phyloP scores from a whole-genome alignment of 2,113 vertebrate species.

The Taxidea taxus region DNA sequence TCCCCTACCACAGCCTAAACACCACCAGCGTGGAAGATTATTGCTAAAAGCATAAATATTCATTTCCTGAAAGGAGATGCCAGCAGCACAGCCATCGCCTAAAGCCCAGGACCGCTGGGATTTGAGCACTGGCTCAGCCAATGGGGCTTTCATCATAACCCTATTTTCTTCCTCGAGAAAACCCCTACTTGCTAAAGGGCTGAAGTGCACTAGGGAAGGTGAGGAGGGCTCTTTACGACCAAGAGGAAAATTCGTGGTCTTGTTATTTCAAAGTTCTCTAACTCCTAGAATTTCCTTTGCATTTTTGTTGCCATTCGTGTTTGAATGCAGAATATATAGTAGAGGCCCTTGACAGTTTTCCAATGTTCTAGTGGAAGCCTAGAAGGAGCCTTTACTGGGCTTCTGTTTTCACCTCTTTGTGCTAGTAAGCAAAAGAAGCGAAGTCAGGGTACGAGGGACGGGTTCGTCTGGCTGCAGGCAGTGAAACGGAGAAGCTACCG shows the following conservation, averaged over 20 bases:
- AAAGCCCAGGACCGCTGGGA: constrained; percentile 63
- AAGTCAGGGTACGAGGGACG: too few relatives aligned
- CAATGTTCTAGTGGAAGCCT: neutral
- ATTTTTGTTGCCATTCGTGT: neutral
- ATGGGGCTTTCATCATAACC: constrained; percentile 57
- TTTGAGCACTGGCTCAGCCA: constrained; percentile 36
- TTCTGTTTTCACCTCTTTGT: neutral
- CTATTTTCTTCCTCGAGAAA: constrained; percentile 49
- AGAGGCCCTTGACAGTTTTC: neutral
- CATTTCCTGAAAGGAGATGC: neutral
- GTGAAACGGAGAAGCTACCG: neutral
- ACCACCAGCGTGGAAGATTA: too few relatives aligned
- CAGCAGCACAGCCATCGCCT: neutral
- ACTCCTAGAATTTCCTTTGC: constrained; percentile 57
- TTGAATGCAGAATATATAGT: neutral
- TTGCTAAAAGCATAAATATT: neutral
- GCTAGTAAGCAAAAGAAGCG: neutral
- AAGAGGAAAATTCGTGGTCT: constrained; percentile 53
- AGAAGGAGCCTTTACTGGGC: neutral
- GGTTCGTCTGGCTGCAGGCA: fast-evolving
- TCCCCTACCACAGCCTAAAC: neutral
- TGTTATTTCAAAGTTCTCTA: neutral
- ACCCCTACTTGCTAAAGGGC: constrained; percentile 69
- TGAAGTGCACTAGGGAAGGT: neutral
- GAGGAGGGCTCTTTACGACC: constrained; percentile 20